Evolutionary conservation across 2,888 invertebrate genomes (phyloP), one percentile per base, ranked within the genome.

Genomic region (Ennomos fuscantarius): DNA sequence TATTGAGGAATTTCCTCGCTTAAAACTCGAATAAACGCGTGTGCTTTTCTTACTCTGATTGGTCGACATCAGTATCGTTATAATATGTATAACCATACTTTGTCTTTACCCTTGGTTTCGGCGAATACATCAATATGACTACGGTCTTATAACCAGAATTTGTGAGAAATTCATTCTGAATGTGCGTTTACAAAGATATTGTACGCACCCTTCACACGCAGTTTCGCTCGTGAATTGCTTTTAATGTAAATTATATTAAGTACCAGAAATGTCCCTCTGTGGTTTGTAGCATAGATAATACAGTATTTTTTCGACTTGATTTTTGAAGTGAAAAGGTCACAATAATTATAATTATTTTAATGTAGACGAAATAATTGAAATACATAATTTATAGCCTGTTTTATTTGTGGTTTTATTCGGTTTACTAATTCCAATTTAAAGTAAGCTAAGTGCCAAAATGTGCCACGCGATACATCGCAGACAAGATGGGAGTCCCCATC

Each of bases 311-410:
- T 74, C 69, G 66, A 69, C 63, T 73, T 62, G 43, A 68, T 65
- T 56, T 58, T 53, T 37, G 24, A 45, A 53, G 44, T 53, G 61
- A 56, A 73, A 79, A 79, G 74, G 88, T 87, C 88, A 87, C 87
- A 88, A 81, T 47, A 24, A 24, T 24, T 0, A 5, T 24, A 24
- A 24, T 43, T 49, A 60, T n/a, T n/a, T n/a, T 70, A 71, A 74
- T 68, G 69, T 73, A 72, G 78, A 74, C 72, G 72, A 77, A 73
- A 72, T 69, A 71, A 78, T 48, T 60, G 42, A 62, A 62, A 64
- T 58, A 87, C 82, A 83, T 24, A 24, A 24, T 86, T 86, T 87
- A 84, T 79, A 80, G 86, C 84, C 86, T 78, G 70, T 82, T 82
- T n/a, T 65, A 73, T 35, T 55, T 59, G 56, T 59, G 50, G 70